Conservation (phyloP, 2,113 vertebrate genomes). For the Jaculus jaculus region DNA sequence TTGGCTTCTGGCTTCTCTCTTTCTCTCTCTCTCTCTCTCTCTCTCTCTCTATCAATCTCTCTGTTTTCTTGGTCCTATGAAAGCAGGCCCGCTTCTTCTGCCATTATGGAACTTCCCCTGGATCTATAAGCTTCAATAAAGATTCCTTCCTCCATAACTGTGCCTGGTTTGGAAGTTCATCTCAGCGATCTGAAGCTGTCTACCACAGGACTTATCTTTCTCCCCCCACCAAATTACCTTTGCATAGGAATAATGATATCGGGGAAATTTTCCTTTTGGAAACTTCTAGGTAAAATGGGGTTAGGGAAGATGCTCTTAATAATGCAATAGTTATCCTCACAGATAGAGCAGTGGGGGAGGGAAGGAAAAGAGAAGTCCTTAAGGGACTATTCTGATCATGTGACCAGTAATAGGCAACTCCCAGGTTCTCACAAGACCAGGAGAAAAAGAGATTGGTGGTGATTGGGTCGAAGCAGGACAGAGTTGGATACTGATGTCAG, state of each 20-base stretch:
- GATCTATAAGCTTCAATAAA: too few relatives aligned
- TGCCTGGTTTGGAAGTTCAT: too few relatives aligned
- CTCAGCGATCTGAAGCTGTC: too few relatives aligned
- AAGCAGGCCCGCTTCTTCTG: too few relatives aligned
- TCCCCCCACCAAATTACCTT: background rate
- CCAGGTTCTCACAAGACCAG: background rate
- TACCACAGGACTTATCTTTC: too few relatives aligned
- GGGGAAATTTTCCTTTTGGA: background rate
- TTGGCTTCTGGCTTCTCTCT: too few relatives aligned
- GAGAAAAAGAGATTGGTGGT: background rate
- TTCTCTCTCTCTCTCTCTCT: too few relatives aligned
- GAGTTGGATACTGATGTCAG: conserved; percentile 3
- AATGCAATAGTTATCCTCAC: background rate
- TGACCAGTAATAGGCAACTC: background rate
- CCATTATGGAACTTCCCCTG: too few relatives aligned
- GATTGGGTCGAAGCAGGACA: background rate
- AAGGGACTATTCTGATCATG: background rate
- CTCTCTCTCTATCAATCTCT: too few relatives aligned
- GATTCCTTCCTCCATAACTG: too few relatives aligned
- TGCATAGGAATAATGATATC: background rate
- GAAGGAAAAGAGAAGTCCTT: background rate
- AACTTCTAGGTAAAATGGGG: background rate
- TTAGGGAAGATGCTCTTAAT: background rate
- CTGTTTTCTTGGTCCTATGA: too few relatives aligned
- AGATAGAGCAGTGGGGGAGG: too few relatives aligned